These are phyloP conservation scores for Nycticebus coucang DNA, from an alignment of 2,113 vertebrate species.

Conservation along the genomic window DNA sequence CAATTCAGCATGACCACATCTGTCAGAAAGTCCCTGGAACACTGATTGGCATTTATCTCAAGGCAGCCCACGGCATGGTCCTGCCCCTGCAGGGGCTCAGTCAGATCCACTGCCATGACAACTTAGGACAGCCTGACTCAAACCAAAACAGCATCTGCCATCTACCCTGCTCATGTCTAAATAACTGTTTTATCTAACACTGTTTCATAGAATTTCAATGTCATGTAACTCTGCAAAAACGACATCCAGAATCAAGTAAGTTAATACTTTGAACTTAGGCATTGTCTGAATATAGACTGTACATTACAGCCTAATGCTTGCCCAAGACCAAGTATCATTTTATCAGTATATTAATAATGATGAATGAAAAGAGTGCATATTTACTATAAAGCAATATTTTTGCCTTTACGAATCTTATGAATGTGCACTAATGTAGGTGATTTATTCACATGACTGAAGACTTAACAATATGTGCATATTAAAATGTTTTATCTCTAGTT, in stretches of 20 bases:
- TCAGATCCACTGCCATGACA: no score
- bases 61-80: no score
- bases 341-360: background rate
- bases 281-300: background rate
- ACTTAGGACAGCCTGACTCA: no score
- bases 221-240: constrained; percentile 9
- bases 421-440: background rate
- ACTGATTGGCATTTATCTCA: no score
- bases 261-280: background rate
- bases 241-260: background rate
- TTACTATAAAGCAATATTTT: background rate
- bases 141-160: no score
- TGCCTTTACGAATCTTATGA: background rate
- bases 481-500: constrained; percentile 15
- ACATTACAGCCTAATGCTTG: background rate
- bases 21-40: no score
- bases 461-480: background rate
- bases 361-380: background rate
- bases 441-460: constrained; percentile 10
- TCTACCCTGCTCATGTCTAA: no score
- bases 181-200: no score
- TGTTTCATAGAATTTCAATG: background rate
- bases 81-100: no score
- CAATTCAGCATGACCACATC: no score
- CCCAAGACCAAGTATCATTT: background rate